These are phyloP conservation scores for Scarus forsteni DNA, from an alignment of 2,797 vertebrate genomes.

Conservation along the genomic window DNA sequence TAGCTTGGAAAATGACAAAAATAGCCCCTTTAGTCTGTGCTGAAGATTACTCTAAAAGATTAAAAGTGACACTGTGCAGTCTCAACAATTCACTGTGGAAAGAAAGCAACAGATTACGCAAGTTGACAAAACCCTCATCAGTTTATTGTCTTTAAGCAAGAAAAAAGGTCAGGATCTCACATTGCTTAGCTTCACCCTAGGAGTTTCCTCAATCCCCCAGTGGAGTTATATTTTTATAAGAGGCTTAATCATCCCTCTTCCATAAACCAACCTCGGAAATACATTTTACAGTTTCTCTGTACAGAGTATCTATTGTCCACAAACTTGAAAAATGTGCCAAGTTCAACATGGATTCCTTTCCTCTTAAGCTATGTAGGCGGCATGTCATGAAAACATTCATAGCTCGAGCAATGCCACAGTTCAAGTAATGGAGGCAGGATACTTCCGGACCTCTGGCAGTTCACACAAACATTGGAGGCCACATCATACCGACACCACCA, in stretches of 20 bases:
- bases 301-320: slow-evolving; percentile 82
- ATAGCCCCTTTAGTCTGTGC: background rate
- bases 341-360: slow-evolving; percentile 81
- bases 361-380: slow-evolving; percentile 83
- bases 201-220: slow-evolving; percentile 71
- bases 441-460: slow-evolving; percentile 81
- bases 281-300: slow-evolving; percentile 78
- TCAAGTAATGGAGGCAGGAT: slow-evolving; percentile 85
- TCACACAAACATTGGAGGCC: slow-evolving; percentile 81
- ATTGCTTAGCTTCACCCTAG: slow-evolving; percentile 77
- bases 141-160: slow-evolving; percentile 86
- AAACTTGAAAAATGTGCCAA: slow-evolving; percentile 83
- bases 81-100: background rate
- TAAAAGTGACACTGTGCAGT: background rate
- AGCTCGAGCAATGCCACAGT: slow-evolving; percentile 83
- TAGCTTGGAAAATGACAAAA: background rate
- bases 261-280: slow-evolving; percentile 74
- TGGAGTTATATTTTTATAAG: slow-evolving; percentile 67
- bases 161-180: slow-evolving; percentile 82
- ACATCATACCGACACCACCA: slow-evolving; percentile 77
- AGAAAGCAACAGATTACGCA: slow-evolving; percentile 11
- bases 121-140: slow-evolving; percentile 83
- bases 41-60: background rate
- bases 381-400: slow-evolving; percentile 84
- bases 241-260: slow-evolving; percentile 71